These are phyloP conservation scores for Ceyx margarethae DNA, from an alignment of 2,113 vertebrate species.

Conservation along the genomic window DNA sequence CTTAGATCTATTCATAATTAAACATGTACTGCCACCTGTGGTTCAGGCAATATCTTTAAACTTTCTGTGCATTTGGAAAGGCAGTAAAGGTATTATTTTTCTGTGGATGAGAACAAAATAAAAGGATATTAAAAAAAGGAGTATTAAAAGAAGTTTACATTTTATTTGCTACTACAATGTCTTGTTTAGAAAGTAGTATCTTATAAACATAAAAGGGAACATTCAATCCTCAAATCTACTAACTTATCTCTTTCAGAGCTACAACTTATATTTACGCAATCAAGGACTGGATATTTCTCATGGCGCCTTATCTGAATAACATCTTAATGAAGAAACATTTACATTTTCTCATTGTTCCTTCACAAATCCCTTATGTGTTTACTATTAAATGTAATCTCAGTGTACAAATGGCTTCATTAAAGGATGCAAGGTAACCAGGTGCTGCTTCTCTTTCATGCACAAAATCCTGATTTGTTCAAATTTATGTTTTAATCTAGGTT, in stretches of 20 bases:
- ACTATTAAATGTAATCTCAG: background rate
- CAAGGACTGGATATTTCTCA: background rate
- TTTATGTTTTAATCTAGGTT: background rate
- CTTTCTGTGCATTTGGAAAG: background rate
- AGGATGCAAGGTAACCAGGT: background rate
- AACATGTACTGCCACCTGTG: slow-evolving; percentile 32
- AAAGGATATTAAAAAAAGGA: background rate
- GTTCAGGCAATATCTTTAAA: slow-evolving; percentile 4
- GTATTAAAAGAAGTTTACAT: background rate
- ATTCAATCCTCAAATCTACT: background rate
- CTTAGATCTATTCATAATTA: background rate
- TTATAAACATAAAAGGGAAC: background rate
- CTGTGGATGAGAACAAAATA: background rate
- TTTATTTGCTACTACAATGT: background rate
- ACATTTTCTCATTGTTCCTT: background rate
- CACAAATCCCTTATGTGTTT: background rate
- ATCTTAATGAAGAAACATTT: background rate
- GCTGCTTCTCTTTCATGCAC: background rate
- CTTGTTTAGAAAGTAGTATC: background rate
- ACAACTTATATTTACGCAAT: background rate
- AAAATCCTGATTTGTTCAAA: background rate
- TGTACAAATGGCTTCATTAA: background rate
- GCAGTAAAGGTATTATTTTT: background rate
- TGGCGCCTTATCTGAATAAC: background rate
- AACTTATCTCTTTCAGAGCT: background rate